Evolutionary conservation across 1,140 invertebrate species (phyloP), one percentile per base, ranked within the genome.

Genomic region (Maniola jurtina): DNA sequence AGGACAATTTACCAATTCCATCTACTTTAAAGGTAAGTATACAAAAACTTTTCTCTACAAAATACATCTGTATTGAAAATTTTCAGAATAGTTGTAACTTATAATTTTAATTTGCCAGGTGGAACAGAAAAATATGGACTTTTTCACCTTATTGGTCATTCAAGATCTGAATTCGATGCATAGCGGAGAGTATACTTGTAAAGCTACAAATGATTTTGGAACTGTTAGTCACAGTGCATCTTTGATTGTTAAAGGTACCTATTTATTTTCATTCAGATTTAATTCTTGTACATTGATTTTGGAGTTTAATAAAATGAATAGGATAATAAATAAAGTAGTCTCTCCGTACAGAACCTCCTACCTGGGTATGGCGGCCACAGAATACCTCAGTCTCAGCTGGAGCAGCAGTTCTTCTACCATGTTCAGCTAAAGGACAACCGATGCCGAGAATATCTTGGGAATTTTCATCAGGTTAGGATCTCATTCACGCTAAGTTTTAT

Each of bases 131-230:
- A 91, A 89, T 50, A 88, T 91, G 84, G 88, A 91, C 47, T 91
- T 91, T 61, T 91, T 91, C 57, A 80, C 86, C 83, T 93, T 95
- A 79, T 92, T 97, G 73, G 94, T 95, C 72, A 96, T 97, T 71
- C 93, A 96, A 84, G 95, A 94, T 83, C 92, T 96, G 70, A 94
- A 94, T 79, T 94, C 94, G 72, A 92, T 94, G 77, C 94, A 96
- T 85, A 96, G 95, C 76, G 95, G 95, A 75, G 95, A 95, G 87
- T 95, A 96, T 85, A 93, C 95, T 16, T 96, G 95, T 81, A 92
- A 94, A 80, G 95, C 95, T 61, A 92, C 93, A 67, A 96, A 96
- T 84, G 91, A 93, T 64, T 95, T 95, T 76, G 95, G 94, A 48
- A 93, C 94, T 77, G 93, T 95, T 72, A 93, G 92, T 57, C 93